phyloP scores from a whole-genome alignment of 2,113 vertebrate species.

The Carlito syrichta region DNA sequence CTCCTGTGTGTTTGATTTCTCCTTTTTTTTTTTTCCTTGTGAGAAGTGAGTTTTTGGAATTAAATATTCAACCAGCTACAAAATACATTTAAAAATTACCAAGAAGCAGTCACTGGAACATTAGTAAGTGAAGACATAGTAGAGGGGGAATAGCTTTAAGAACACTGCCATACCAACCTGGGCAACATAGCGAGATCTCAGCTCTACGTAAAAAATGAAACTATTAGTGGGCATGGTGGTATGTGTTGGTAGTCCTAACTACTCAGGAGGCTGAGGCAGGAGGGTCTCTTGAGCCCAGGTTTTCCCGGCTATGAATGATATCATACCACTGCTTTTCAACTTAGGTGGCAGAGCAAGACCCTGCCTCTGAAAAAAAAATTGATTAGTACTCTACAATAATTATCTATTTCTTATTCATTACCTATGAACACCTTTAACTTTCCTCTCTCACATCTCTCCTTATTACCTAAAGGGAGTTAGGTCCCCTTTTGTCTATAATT shows the following conservation, averaged over 20 bases:
- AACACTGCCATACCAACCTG: not conserved
- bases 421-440: not conserved
- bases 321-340: not conserved
- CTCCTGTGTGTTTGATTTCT: not conserved
- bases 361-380: not conserved
- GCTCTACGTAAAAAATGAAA: not conserved
- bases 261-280: not conserved
- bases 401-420: not conserved
- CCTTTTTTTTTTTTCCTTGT: not conserved
- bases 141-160: not conserved
- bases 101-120: not conserved
- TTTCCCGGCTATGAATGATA: not conserved
- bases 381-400: not conserved
- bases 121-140: not conserved
- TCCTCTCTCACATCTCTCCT: not conserved
- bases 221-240: not conserved
- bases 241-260: not conserved
- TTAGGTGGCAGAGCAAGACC: not conserved
- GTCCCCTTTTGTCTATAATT: not conserved
- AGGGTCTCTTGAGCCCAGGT: not conserved
- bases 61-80: not conserved
- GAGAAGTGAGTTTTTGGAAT: not conserved
- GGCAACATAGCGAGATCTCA: not conserved
- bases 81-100: not conserved
- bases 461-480: not conserved